Evolutionary conservation across 2,113 vertebrate species (phyloP), one percentile per base, ranked within the genome.

Genomic region (Nycticorax nycticorax): DNA sequence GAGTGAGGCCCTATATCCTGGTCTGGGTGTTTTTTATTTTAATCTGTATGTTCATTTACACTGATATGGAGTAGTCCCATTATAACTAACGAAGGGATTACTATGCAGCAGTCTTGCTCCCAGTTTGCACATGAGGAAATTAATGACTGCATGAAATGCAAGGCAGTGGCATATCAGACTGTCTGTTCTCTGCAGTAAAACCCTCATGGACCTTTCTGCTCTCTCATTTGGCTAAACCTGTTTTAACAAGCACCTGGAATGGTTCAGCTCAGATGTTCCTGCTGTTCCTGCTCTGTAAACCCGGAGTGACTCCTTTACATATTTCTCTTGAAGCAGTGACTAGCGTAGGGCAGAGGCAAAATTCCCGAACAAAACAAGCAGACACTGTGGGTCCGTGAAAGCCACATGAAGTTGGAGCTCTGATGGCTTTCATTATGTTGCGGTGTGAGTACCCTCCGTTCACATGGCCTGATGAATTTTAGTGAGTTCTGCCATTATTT

Each of bases 321-420:
- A 4, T 47, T 92, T 63, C 35, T 89, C 71, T 55, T 26, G 50
- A 96, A 93, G 62, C 67, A 76, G 45, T 50, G 84, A 93, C 72
- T 91, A 0, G 24, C 37, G 37, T 33, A n/a, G 48, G 87, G 84
- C 82, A 92, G 47, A 72, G 86, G 75, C 78, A 95, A 60, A 78
- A 87, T 75, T 97, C 87, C 91, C 95, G 87, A 95, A 88, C 88
- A 97, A 93, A 94, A 81, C 78, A 63, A 88, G 83, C 72, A 95
- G 87, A 85, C 6, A 26, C 56, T 59, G 53, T 71, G 80, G 62
- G 77, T 57, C 92, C 5, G 1, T 50, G 85, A 80, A 97, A 95
- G 68, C 79, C 93, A 88, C 85, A 88, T 37, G 79, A 83, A 95
- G 37, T 52, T 95, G 79, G 79, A 89, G 39, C 71, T 94, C 88